Conservation (phyloP, 2,797 vertebrate species). For the Spinus olivaceus region DNA sequence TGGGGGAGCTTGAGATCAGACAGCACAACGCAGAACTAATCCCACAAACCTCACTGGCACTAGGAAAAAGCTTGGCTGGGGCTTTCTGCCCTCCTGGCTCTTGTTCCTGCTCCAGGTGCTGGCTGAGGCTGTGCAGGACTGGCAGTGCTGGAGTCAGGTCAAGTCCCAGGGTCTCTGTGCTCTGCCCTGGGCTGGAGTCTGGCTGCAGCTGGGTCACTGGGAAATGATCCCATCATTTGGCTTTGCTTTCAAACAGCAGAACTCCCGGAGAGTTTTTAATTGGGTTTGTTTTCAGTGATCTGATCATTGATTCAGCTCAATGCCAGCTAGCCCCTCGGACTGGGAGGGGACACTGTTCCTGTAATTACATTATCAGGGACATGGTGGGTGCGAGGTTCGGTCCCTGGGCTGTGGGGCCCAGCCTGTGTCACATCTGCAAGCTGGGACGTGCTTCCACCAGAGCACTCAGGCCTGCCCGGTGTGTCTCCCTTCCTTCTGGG, state of each 20-base stretch:
- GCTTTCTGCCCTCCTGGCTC: background rate
- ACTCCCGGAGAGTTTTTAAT: rapidly evolving
- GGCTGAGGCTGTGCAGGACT: background rate
- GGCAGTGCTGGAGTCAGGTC: background rate
- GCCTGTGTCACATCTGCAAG: rapidly evolving
- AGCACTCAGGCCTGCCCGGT: rapidly evolving
- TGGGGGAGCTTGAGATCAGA: background rate
- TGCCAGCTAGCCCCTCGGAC: rapidly evolving
- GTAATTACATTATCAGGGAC: background rate
- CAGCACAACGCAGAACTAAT: background rate
- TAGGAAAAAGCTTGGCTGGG: background rate
- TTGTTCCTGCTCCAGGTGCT: background rate
- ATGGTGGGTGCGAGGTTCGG: background rate
- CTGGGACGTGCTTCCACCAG: rapidly evolving
- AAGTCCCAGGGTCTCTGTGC: rapidly evolving
- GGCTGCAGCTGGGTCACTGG: background rate
- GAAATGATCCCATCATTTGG: background rate
- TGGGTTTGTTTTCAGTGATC: background rate
- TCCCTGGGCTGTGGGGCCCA: background rate
- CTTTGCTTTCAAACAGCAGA: background rate
- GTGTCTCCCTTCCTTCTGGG: background rate
- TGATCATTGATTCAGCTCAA: background rate
- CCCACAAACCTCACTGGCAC: background rate
- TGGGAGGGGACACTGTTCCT: rapidly evolving
- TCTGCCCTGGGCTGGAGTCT: background rate